These are phyloP conservation scores for Actinemys pallida DNA, from an alignment of 2,113 vertebrate species.

Conservation along the genomic window DNA sequence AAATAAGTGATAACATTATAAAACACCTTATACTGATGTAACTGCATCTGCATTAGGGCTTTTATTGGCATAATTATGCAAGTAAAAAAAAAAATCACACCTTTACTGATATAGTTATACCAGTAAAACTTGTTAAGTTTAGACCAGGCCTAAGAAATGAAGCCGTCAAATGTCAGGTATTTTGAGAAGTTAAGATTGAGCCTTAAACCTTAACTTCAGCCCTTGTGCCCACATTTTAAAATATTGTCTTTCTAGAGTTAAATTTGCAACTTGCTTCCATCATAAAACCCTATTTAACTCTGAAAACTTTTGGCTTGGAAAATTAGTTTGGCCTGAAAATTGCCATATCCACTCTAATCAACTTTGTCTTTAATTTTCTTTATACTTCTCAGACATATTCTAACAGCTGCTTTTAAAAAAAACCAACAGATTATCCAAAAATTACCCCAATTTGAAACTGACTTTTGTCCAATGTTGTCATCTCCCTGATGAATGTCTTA, in stretches of 20 bases:
- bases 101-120: no score
- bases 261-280: background rate
- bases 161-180: background rate
- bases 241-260: background rate
- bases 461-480: background rate
- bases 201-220: background rate
- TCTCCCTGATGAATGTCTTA: constrained; percentile 15
- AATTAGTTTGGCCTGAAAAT: background rate
- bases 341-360: background rate
- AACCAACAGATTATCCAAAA: background rate
- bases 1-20: background rate
- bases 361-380: no score
- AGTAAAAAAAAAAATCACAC: background rate
- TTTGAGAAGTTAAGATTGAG: background rate
- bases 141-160: background rate
- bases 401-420: background rate
- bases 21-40: background rate
- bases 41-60: background rate
- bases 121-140: background rate
- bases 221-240: background rate
- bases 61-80: background rate
- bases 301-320: background rate
- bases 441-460: background rate
- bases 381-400: no score
- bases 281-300: background rate